Evolutionary conservation across 1,140 invertebrate species (phyloP), one percentile per base, ranked within the genome.

Genomic region (Drosophila lini): DNA sequence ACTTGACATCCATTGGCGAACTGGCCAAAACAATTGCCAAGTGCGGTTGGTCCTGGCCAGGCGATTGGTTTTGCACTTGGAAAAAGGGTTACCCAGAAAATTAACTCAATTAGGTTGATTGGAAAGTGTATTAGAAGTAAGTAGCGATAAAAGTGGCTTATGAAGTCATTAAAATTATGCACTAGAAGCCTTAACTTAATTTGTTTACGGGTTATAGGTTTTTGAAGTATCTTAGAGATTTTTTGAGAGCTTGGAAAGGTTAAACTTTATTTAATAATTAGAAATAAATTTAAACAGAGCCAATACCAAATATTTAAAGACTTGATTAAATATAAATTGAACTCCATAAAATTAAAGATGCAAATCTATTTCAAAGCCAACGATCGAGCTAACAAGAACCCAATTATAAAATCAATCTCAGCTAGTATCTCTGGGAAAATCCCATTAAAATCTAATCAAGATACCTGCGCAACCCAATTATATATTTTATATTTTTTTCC

Each of bases 11-110:
- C 68, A n/a, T n/a, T 31, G 50, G 28, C 36, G 36, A 45, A 22
- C 65, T 28, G 32, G 59, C 47, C 60, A 71, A 71, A 81, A 69
- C 69, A 73, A 75, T 88, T 76, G 62, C 74, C 65, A 69, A 71
- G 59, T 69, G 60, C 40, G 41, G 61, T 67, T 73, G 81, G 62
- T 64, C 53, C 19, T 38, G 8, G 19, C 22, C 10, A 31, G 11
- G 6, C 32, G 59, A 28, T 48, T 36, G 58, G 13, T 47, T 64
- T 67, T 40, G 42, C 59, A 48, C 62, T 45, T n/a, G 41, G 6
- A 31, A 38, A 36, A 22, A 5, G 32, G 16, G 13, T 22, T 22
- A 13, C 1, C 34, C 34, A 10, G 19, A 10, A 63, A 32, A 32
- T 11, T 45, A 47, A 22, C 16, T 10, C 4, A 19, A 34, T 34